These are phyloP conservation scores for Archivesica marissinica DNA, from an alignment of 1,140 invertebrate genomes.

Conservation along the genomic window DNA sequence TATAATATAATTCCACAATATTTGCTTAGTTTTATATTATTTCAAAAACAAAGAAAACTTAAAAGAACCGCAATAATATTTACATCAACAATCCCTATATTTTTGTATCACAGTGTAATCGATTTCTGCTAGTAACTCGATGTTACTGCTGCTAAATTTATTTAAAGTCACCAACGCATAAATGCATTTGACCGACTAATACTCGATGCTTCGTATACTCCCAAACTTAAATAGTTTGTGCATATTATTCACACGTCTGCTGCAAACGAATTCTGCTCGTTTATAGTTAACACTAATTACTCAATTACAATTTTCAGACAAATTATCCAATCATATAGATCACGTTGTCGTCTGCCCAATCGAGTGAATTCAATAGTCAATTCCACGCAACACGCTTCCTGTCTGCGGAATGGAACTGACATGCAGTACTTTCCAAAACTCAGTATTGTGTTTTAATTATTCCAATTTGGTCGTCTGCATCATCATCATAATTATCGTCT, in stretches of 20 bases:
- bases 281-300: constrained; percentile 31
- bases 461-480: not conserved
- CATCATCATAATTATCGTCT: constrained; percentile 7
- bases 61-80: no score
- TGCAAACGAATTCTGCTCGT: not conserved
- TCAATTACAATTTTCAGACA: constrained; percentile 35
- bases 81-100: no score
- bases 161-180: no score
- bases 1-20: not conserved
- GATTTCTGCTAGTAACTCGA: not conserved
- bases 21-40: not conserved
- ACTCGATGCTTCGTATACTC: no score
- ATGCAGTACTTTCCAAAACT: not conserved
- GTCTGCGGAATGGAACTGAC: no score
- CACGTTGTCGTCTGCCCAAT: constrained; percentile 16
- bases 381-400: no score
- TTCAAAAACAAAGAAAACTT: not conserved
- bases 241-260: constrained; percentile 25
- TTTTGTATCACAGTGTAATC: not conserved
- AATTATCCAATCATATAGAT: constrained; percentile 15
- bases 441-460: not conserved
- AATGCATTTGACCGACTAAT: no score
- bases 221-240: not conserved
- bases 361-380: no score
- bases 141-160: no score